Conservation (phyloP, 2,888 invertebrate genomes). For the Pyrochroa serraticornis region DNA sequence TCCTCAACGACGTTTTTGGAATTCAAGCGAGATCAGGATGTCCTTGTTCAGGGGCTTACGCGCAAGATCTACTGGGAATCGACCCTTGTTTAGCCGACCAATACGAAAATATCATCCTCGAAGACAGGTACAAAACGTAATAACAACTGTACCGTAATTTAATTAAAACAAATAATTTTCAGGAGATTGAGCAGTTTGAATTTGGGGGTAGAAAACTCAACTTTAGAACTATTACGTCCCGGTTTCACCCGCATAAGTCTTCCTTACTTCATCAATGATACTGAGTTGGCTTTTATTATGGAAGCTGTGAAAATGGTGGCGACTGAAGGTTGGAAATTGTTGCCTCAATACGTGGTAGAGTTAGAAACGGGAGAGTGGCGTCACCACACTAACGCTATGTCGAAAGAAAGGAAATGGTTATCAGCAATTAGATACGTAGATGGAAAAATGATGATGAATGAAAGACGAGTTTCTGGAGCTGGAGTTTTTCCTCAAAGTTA, state of each 20-base stretch:
- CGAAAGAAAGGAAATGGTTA: slow-evolving; percentile 83
- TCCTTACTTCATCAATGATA: slow-evolving; percentile 83
- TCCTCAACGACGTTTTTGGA: slow-evolving; percentile 90
- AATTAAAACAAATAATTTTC: no score
- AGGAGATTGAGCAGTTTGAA: slow-evolving; percentile 57
- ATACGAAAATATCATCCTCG: slow-evolving; percentile 73
- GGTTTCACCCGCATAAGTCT: slow-evolving; percentile 86
- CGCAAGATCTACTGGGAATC: slow-evolving; percentile 84
- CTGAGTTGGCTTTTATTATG: slow-evolving; percentile 79
- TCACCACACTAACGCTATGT: slow-evolving; percentile 78
- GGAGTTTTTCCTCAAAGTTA: slow-evolving; percentile 76
- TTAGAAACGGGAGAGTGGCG: slow-evolving; percentile 90
- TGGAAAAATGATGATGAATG: slow-evolving; percentile 77
- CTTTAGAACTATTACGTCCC: slow-evolving; percentile 77
- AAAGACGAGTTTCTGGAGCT: slow-evolving; percentile 73
- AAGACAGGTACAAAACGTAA: slow-evolving; percentile 63
- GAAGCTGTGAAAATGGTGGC: slow-evolving; percentile 88
- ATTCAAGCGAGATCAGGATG: slow-evolving; percentile 84
- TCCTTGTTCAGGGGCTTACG: slow-evolving; percentile 84
- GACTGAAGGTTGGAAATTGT: slow-evolving; percentile 85
- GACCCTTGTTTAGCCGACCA: slow-evolving; percentile 75
- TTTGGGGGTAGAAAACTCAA: slow-evolving; percentile 57
- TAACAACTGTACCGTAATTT: no score
- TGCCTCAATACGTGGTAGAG: slow-evolving; percentile 88
- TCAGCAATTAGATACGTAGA: slow-evolving; percentile 70